Percentiles rank a stretch among this genome's conserved stretches.
These are phyloP conservation scores for Notothenia coriiceps DNA, from an alignment of 2,113 vertebrate species.

Conservation along the genomic window DNA sequence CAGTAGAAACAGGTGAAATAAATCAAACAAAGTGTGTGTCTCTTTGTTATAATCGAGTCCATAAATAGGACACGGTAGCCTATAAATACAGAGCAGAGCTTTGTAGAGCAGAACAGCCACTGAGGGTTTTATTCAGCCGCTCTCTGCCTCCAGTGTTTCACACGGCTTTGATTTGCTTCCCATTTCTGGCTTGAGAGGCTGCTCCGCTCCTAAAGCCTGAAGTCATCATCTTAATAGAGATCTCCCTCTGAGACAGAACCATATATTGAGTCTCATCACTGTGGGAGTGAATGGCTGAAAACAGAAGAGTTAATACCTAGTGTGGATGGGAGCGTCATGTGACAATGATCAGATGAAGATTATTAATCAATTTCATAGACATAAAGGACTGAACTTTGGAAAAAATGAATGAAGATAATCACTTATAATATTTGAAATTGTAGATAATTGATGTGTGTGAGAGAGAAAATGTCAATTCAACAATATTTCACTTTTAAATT, in stretches of 20 bases:
- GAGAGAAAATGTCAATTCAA: too few species aligned
- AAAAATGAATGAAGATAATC: neutral
- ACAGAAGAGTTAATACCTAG: slow-evolving; percentile 49
- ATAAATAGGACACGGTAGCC: slow-evolving; percentile 54
- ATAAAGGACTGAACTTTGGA: neutral
- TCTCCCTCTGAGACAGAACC: slow-evolving; percentile 45
- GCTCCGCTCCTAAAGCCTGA: slow-evolving; percentile 45
- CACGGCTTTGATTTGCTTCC: slow-evolving; percentile 31
- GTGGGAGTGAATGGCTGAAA: slow-evolving; percentile 33
- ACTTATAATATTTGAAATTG: neutral
- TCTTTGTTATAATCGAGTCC: slow-evolving; percentile 54
- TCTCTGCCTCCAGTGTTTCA: slow-evolving; percentile 30
- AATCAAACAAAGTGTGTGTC: slow-evolving; percentile 28
- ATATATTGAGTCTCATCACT: slow-evolving; percentile 37
- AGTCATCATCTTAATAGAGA: slow-evolving; percentile 72
- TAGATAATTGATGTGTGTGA: too few species aligned
- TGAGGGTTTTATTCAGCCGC: slow-evolving; percentile 32
- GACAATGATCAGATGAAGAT: neutral
- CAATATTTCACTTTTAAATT: too few species aligned
- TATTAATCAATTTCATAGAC: neutral
- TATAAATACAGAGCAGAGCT: slow-evolving; percentile 42
- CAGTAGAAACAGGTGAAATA: slow-evolving; percentile 31
- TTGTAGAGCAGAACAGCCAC: slow-evolving; percentile 37
- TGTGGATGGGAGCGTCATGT: neutral
- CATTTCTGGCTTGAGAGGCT: slow-evolving; percentile 33